Base-by-base conservation (phyloP, 2,113 vertebrate genomes). In the Saguinus midas region DNA sequence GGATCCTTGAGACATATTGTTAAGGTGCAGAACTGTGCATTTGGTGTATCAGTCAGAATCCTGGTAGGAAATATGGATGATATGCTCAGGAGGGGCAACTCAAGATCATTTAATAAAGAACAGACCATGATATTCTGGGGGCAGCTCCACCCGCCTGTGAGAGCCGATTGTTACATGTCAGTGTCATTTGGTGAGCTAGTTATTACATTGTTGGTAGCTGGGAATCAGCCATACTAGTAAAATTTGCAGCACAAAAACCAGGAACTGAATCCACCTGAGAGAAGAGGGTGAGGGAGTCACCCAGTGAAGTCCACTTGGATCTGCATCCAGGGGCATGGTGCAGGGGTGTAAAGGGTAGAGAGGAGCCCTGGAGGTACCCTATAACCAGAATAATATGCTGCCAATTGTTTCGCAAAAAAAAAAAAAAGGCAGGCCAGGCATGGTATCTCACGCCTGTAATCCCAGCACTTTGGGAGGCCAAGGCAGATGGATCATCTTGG, bases 321-420 rank as follows among this genome's bases (percentile, higher is more conserved):
- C 10, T 64, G 25, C 37, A 45, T 76, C 43, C 0, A 0, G 18
- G 68, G 61, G 23, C 7, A 58, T 12, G 4, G 7, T 21, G 27
- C 21, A 29, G n/a, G 35, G 20, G 9, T 72, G n/a, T 27, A 25
- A 95, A 61, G 64, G 16, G 32, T 3, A 35, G 58, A 72, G 18
- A 48, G 17, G 5, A 16, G 43, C 29, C 40, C 43, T 35, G 29
- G 64, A 64, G 20, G 32, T 12, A 25, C 25, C 4, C 35, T 37
- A 7, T 13, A 64, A 9, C 82, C 76, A 52, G 29, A 50, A 91
- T 32, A 50, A 72, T 35, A 37, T 35, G 16, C 23, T 40, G n/a
- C 86, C 45, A 57, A 40, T 3, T 55, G 12, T 82, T 52, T 52
- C 29, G 7, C 48, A 50, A 14, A 50, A 14, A 50, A 50, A 52